phyloP scores from a whole-genome alignment of 2,113 vertebrate species.

The Melanostigma gelatinosum region DNA sequence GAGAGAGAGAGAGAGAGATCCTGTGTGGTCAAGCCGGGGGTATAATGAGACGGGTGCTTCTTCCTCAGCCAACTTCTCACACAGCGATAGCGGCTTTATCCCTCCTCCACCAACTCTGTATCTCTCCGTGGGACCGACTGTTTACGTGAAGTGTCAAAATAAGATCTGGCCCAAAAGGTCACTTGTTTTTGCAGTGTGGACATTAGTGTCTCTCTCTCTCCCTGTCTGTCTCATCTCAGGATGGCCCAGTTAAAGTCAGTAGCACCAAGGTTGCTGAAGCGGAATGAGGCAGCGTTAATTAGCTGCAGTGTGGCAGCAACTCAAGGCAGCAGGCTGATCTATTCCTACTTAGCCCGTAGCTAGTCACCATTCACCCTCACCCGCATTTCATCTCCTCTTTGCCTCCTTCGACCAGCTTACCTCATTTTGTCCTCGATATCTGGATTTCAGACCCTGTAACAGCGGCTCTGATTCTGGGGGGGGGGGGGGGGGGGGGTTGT shows the following conservation, averaged over 20 bases:
- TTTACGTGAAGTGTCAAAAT: slow-evolving; percentile 36
- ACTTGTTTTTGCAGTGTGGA: slow-evolving; percentile 47
- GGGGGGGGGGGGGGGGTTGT: neutral
- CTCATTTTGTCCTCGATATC: neutral
- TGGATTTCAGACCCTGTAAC: neutral
- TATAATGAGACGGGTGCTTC: slow-evolving; percentile 52
- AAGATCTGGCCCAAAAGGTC: slow-evolving; percentile 54
- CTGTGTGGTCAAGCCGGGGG: slow-evolving; percentile 36
- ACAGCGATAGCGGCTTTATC: slow-evolving; percentile 39
- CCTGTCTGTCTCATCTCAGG: slow-evolving; percentile 9
- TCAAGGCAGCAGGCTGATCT: slow-evolving; percentile 28
- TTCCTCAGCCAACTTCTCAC: slow-evolving; percentile 34
- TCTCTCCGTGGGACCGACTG: slow-evolving; percentile 31
- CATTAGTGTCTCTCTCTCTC: slow-evolving; percentile 7
- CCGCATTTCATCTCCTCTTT: neutral
- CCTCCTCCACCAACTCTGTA: slow-evolving; percentile 9
- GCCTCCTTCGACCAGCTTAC: neutral
- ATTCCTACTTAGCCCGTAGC: slow-evolving; percentile 14
- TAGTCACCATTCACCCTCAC: slow-evolving; percentile 18
- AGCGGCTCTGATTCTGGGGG: neutral
- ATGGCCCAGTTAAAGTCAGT: slow-evolving; percentile 26
- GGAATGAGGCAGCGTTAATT: slow-evolving; percentile 56
- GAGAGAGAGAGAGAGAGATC: slow-evolving; percentile 44
- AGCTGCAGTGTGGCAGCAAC: slow-evolving; percentile 35
- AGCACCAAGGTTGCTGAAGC: slow-evolving; percentile 37